These are phyloP conservation scores for Channa argus DNA, from an alignment of 2,113 vertebrate genomes.

Conservation along the genomic window DNA sequence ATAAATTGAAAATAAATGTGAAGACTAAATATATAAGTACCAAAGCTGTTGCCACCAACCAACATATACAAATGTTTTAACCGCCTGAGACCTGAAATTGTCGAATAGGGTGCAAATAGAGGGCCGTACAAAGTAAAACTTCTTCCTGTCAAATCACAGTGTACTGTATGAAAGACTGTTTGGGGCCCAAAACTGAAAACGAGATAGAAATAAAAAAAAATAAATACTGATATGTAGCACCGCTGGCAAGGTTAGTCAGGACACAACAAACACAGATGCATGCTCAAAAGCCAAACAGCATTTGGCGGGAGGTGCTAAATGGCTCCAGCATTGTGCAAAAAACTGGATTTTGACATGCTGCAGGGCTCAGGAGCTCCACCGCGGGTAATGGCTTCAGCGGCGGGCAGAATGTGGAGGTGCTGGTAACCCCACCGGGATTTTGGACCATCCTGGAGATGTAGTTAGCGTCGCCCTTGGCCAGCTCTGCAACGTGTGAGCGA, in stretches of 20 bases:
- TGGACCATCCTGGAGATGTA: conserved; percentile 52
- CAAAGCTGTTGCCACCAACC: too few relatives aligned
- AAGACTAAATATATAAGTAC: too few relatives aligned
- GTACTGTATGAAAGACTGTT: too few relatives aligned
- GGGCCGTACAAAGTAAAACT: too few relatives aligned
- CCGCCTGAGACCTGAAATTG: too few relatives aligned
- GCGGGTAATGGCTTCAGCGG: conserved; percentile 52
- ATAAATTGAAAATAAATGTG: too few relatives aligned
- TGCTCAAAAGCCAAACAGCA: conserved; percentile 19
- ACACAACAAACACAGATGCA: conserved; percentile 18
- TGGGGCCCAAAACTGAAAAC: too few relatives aligned
- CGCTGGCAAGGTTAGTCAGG: not conserved
- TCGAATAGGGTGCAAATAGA: too few relatives aligned
- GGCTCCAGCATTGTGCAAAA: conserved; percentile 1
- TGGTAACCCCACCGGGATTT: conserved; percentile 46
- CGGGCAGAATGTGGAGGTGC: conserved; percentile 24
- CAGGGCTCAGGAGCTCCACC: conserved; percentile 18
- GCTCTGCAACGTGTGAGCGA: conserved; percentile 43
- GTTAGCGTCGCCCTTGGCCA: conserved; percentile 35
- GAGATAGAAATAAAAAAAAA: too few relatives aligned
- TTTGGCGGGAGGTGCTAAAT: conserved; percentile 34
- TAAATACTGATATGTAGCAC: too few relatives aligned
- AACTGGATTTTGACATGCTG: conserved; percentile 37
- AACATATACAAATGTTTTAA: too few relatives aligned
- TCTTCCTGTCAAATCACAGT: too few relatives aligned